Base-by-base conservation (phyloP, 2,113 vertebrate species). In the Rhabdomys dilectus region DNA sequence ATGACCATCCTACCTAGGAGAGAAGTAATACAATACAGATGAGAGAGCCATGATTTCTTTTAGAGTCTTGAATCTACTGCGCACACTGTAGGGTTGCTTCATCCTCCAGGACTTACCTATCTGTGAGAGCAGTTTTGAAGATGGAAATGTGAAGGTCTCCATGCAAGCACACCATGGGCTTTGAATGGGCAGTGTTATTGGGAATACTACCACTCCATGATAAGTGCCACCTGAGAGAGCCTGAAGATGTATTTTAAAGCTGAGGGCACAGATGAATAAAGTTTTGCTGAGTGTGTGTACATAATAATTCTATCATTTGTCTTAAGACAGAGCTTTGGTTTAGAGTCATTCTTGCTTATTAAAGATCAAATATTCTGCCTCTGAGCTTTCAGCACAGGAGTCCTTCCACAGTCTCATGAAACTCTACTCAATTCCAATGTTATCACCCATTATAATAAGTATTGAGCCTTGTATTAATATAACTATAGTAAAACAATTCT, bases 401-500 rank as follows among this genome's bases (percentile, higher is more conserved):
- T 60, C 39, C 29, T 19, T 70, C 36, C 42, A 81, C 7, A 84
- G 53, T 42, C 21, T 95, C 88, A 80, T 48, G 73, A 62, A 92
- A 85, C 17, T 70, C 42, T 76, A 39, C 80, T 86, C 90, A 70
- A 96, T 82, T 91, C 68, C 62, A 88, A 94, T 72, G 26, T 76
- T 92, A 60, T 78, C 19, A 81, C 84, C 45, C 64, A 12, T 91
- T 88, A 77, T 26, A 90, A 26, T 91, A 84, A 88, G 48, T 36
- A 60, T 34, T 95, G n/a, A 91, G 51, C 91, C 89, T 51, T 89
- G 51, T 91, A 78, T 51, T 91, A n/a, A 92, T 73, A 82, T 86
- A 64, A n/a, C 3, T 62, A 73, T 81, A 95, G 70, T 75, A 62
- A 88, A 84, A 72, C 93, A 93, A 73, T 93, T 91, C 81, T 93